Base-by-base conservation (phyloP, 2,888 invertebrate species). In the Ophion obscuratus region DNA sequence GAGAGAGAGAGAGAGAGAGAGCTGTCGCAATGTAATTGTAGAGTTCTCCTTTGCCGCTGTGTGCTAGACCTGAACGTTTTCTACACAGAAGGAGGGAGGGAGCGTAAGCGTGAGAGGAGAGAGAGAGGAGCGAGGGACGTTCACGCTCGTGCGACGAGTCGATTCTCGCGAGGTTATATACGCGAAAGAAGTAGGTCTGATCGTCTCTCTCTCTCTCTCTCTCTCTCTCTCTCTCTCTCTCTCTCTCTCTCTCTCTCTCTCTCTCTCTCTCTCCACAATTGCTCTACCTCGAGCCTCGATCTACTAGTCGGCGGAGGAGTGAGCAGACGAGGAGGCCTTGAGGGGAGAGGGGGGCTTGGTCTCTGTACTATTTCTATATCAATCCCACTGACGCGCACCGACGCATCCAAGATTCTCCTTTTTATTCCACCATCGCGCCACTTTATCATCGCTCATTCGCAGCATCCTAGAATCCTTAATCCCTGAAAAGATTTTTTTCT, bases 11-110 rank as follows among this genome's bases (percentile, higher is more conserved):
- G 70, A 27, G 78, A 59, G 67, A 74, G 74, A 86, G 81, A 86
- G 74, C 71, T 85, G 86, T 87, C 84, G 87, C 86, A 86, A 86
- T 74, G 83, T 86, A 86, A 86, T 86, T 86, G 86, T 78, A 70
- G 78, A 86, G 83, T 80, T 86, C 86, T 86, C 81, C 24, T 44
- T 73, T 70, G 53, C 67, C 53, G 77, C 80, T 44, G 83, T 77
- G 82, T 57, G 66, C 67, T 76, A 67, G 61, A 81, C 77, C 74
- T 20, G 78, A 78, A 81, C 82, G 74, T 31, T 70, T 70, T 76
- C 53, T 20, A 36, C 71, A 44, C 17, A 47, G 59, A 53, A 67
- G 61, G 74, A 71, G 53, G 59, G 71, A 20, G 70, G 68, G 84
- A 27, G 47, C 4, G 36, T 14, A 44, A 24, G 66, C 20, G 75